Evolutionary conservation across 2,888 invertebrate genomes (phyloP), one percentile per base, ranked within the genome.

Genomic region (Campoplex capitator): DNA sequence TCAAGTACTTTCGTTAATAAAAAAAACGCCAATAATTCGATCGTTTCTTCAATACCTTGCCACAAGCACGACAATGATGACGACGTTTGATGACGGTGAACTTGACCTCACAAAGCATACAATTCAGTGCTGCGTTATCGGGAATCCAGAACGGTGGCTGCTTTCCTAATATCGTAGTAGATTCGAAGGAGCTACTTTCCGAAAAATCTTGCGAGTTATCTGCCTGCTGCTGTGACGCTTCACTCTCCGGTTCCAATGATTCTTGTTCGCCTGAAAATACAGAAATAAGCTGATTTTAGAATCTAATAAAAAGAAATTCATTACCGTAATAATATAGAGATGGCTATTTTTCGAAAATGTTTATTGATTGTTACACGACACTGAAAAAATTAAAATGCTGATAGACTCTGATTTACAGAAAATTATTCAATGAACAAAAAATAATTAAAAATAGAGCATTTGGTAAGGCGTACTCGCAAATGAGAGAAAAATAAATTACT

Each of bases 21-120:
- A 78, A 16, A 28, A 7, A 28, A 28, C 23, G 23, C 23, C 23
- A 23, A 23, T 56, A 56, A 45, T 58, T 9, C 23, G 3, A 65
- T 16, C 45, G 3, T n/a, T 38, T 13, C 23, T 42, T 38, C 4
- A 71, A 35, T 71, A 96, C 97, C 95, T 97, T 96, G 88, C 98
- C 98, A 93, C 98, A 98, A 71, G 98, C 97, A 78, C 98, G 95
- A 93, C 98, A 98, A 94, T 98, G 98, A 94, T 98, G 98, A 56
- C 98, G 95, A 67, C 98, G 95, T 93, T 97, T 97, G 75, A 98
- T 96, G 88, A 98, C 96, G 0, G 97, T 98, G 94, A 98, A 98
- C 94, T 96, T 97, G 70, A 95, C 94, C 87, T 97, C 96, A 93
- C 98, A 98, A 89, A 97, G 96, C 97, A 98, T 97, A 93, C 98